Conservation (phyloP, 1,140 invertebrate species). For the Portunus trituberculatus region DNA sequence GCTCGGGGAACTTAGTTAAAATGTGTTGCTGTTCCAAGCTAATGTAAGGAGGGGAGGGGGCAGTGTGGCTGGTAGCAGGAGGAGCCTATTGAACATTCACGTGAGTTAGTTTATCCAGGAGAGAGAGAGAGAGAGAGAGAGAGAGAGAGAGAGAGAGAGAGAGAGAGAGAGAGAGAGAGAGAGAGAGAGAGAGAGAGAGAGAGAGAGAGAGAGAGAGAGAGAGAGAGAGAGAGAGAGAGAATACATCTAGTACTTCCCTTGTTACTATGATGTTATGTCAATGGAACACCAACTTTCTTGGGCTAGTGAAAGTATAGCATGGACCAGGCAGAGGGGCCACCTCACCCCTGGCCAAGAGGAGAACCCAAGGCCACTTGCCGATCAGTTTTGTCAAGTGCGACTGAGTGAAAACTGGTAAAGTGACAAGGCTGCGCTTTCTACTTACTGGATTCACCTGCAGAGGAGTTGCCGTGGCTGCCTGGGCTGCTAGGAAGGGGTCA, state of each 20-base stretch:
- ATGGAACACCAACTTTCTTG: conserved; percentile 54
- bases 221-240: conserved; percentile 34
- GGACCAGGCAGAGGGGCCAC: background rate
- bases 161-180: background rate
- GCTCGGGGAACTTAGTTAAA: conserved; percentile 13
- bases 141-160: conserved; percentile 20
- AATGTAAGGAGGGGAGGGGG: conserved; percentile 22
- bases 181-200: too few relatives aligned
- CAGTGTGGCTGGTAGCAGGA: conserved; percentile 33
- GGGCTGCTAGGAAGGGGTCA: conserved; percentile 95
- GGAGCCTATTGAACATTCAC: conserved; percentile 71
- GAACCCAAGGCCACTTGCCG: conserved; percentile 37
- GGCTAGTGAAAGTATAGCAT: conserved; percentile 29
- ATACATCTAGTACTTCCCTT: conserved; percentile 70
- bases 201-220: too few relatives aligned
- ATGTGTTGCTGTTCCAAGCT: conserved; percentile 43
- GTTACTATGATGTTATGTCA: conserved; percentile 61
- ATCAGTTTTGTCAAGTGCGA: conserved; percentile 41
- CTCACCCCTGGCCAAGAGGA: background rate
- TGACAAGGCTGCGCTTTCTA: conserved; percentile 51
- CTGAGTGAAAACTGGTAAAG: conserved; percentile 29
- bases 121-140: background rate
- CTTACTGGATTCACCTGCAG: conserved; percentile 87
- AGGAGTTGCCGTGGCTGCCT: conserved; percentile 87
- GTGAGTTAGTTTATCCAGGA: conserved; percentile 46